A percentile compares a stretch with the other conserved stretches of the same genome.
Conservation (phyloP, 2,113 vertebrate species). For the Leucosticte australis region DNA sequence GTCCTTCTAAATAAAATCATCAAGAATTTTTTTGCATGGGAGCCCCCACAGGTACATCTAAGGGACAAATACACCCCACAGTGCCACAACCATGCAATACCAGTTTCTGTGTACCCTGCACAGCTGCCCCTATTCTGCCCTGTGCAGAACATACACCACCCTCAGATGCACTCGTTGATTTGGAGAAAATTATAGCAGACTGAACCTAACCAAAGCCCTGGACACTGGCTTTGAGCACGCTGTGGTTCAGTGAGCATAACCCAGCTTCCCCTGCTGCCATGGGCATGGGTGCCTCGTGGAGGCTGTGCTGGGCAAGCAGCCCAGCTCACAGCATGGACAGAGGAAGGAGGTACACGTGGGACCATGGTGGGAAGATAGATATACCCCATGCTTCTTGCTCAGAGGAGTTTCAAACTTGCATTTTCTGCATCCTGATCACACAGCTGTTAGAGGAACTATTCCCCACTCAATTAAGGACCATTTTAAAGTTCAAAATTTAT, state of each 20-base stretch:
- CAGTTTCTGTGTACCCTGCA: not conserved
- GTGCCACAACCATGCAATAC: accelerated
- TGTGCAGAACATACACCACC: accelerated
- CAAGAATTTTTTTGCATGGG: not conserved
- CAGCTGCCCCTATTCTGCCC: not conserved
- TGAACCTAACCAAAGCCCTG: not conserved
- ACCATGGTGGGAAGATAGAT: not conserved
- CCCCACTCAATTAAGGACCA: not conserved
- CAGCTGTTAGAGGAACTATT: not conserved
- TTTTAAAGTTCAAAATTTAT: not conserved
- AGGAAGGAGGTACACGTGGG: not conserved
- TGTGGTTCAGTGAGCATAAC: not conserved
- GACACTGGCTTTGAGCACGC: accelerated
- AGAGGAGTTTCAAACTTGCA: not conserved
- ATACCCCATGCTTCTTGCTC: not conserved
- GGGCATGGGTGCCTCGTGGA: accelerated
- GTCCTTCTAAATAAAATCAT: not conserved
- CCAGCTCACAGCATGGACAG: accelerated
- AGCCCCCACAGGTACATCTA: accelerated
- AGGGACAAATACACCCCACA: not conserved
- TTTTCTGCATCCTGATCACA: not conserved
- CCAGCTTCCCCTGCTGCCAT: not conserved
- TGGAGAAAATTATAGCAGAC: not conserved
- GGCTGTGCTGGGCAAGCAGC: not conserved
- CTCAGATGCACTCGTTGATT: not conserved